phyloP scores from a whole-genome alignment of 2,888 invertebrate genomes.

The Tinea trinotella region DNA sequence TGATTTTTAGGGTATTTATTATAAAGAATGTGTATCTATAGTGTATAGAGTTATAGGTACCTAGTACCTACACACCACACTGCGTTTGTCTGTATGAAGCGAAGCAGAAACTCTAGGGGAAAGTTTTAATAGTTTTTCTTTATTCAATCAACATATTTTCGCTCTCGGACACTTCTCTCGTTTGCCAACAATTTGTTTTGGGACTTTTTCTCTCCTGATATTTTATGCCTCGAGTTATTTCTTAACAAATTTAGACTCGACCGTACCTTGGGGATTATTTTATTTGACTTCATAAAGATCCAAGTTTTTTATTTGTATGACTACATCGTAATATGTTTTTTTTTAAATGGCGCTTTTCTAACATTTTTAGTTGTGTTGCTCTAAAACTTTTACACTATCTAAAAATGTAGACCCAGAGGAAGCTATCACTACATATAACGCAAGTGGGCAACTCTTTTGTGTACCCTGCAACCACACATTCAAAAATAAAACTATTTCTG shows the following conservation, averaged over 20 bases:
- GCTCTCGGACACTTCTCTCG: conserved; percentile 63
- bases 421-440: no score
- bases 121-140: conserved; percentile 71
- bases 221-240: conserved; percentile 30
- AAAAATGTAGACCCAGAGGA: no score
- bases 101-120: conserved; percentile 49
- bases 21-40: no score
- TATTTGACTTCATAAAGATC: background rate
- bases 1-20: no score
- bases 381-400: no score
- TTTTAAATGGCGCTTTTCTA: no score
- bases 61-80: conserved; percentile 19
- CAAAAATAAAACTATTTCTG: no score
- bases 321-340: background rate
- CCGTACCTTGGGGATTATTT: conserved; percentile 48
- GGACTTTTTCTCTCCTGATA: conserved; percentile 41
- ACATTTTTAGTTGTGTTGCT: no score
- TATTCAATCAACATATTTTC: conserved; percentile 71
- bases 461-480: no score
- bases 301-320: background rate
- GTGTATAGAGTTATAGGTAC: background rate
- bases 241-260: conserved; percentile 53
- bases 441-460: no score
- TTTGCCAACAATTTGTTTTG: conserved; percentile 68
- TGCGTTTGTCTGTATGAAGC: conserved; percentile 46